Evolutionary conservation across 2,113 vertebrate species (phyloP), one percentile per base, ranked within the genome.

Genomic region (Ovis canadensis): DNA sequence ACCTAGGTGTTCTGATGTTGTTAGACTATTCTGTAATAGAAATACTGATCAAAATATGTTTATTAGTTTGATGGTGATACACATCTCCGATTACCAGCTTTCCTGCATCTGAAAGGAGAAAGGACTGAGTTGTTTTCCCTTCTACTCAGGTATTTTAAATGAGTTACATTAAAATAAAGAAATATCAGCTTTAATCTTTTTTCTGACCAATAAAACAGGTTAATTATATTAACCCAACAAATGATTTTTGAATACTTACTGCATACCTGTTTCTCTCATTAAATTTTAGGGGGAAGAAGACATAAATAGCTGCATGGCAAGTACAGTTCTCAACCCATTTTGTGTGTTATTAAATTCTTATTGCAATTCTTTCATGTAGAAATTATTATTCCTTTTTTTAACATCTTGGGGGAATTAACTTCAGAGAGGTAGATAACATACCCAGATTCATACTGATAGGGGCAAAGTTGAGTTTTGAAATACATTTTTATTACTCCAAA

Each of bases 141-240:
- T 94, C 54, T 52, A 52, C 15, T 88, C 27, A 77, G 95, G 43
- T 43, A 80, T 50, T 92, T 92, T 60, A 78, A 8, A 36, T 78
- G 16, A 94, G 43, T 88, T 90, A 88, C 5, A 45, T 82, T 94
- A 91, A 96, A 94, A 94, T 80, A 48, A 62, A 87, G 19, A 78
- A 97, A 89, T 85, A 78, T 33, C 10, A 92, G 2, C n/a, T 48
- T 94, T 60, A 84, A 52, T 81, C 40, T 83, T 83, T 86, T 92
- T 67, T 54, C 21, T 81, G 83, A 36, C 57, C 25, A 83, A 40
- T 64, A 95, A 97, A 90, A n/a, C 1, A 91, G 15, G 7, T 50
- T 88, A 57, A 15, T n/a, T 60, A 80, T 64, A 78, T 55, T 92
- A 78, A 54, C 67, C 88, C 14, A 90, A 43, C n/a, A 40, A n/a